Conservation (phyloP, 2,113 vertebrate species). For the Microcebus griseorufus region DNA sequence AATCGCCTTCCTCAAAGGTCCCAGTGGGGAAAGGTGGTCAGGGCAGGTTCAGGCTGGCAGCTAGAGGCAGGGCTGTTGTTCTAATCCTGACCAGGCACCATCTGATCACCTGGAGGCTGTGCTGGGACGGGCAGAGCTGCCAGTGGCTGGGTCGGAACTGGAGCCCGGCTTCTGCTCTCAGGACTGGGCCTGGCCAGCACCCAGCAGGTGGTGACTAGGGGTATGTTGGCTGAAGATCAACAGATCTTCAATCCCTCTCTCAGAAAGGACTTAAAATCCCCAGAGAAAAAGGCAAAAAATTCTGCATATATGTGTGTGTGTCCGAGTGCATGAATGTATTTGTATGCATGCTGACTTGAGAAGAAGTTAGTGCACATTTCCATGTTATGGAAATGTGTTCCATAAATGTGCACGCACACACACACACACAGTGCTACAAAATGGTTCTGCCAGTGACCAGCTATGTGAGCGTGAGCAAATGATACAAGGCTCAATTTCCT, state of each 20-base stretch:
- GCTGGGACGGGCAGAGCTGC: not conserved
- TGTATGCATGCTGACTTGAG: not conserved
- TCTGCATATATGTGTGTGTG: too few relatives aligned
- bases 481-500: not conserved
- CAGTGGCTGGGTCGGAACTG: too few relatives aligned
- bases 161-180: not conserved
- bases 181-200: not conserved
- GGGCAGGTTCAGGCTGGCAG: not conserved
- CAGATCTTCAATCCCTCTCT: not conserved
- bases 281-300: not conserved
- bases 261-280: not conserved
- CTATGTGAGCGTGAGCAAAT: not conserved
- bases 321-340: not conserved
- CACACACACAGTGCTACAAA: rapidly evolving
- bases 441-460: not conserved
- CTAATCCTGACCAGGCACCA: not conserved
- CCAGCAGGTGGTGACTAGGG: not conserved
- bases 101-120: not conserved
- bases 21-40: not conserved
- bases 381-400: not conserved
- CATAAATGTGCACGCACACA: not conserved
- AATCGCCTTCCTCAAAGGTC: not conserved
- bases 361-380: not conserved
- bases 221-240: too few relatives aligned
- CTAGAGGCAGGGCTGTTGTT: not conserved